These are phyloP conservation scores for Talpa occidentalis DNA, from an alignment of 2,113 vertebrate species.

Conservation along the genomic window DNA sequence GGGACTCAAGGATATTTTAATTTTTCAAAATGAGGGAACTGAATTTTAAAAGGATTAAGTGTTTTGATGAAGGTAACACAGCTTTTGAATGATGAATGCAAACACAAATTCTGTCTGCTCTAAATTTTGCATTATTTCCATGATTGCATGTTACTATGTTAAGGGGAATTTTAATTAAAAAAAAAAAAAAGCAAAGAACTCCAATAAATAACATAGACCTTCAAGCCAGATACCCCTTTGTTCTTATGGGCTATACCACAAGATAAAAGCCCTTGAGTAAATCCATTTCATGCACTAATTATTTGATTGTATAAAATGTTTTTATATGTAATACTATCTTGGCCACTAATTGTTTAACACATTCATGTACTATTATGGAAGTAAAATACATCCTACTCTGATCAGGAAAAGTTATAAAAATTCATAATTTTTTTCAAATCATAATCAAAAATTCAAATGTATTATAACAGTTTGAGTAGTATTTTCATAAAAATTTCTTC, in stretches of 20 bases:
- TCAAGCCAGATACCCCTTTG: background rate
- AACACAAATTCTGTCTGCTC: background rate
- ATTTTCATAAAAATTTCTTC: slow-evolving; percentile 11
- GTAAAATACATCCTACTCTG: background rate
- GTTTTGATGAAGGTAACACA: background rate
- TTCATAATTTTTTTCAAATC: background rate
- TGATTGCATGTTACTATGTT: background rate
- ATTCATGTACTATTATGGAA: background rate
- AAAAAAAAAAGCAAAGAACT: background rate
- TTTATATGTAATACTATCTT: background rate
- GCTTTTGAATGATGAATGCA: background rate
- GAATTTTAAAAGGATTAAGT: background rate
- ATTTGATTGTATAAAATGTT: background rate
- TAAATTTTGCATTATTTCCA: background rate
- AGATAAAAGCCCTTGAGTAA: background rate
- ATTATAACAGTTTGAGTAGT: background rate
- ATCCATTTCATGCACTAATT: background rate
- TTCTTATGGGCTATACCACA: background rate
- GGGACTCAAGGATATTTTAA: background rate
- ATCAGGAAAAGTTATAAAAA: background rate
- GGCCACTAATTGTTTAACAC: background rate
- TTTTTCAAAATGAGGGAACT: slow-evolving; percentile 31
- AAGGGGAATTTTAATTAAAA: background rate
- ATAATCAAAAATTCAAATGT: slow-evolving; percentile 7
- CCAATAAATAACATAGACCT: background rate